Conservation (phyloP, 1,140 invertebrate genomes). For the Littorina saxatilis region DNA sequence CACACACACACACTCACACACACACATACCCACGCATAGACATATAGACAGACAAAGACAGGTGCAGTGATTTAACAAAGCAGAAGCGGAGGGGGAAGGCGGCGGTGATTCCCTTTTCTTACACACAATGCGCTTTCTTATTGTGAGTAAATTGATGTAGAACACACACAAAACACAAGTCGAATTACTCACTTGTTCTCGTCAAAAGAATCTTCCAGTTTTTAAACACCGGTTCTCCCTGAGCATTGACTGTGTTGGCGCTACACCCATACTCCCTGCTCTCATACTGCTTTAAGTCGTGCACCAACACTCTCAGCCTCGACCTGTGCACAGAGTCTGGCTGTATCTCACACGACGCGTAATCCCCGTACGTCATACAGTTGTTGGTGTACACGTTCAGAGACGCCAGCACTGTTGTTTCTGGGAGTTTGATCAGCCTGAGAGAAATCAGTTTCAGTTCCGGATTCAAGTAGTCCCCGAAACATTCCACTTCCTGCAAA, state of each 20-base stretch:
- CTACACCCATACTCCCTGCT: constrained; percentile 27
- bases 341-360: neutral
- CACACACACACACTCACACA: constrained; percentile 15
- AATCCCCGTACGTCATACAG: constrained; percentile 20
- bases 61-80: neutral
- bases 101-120: too few species aligned
- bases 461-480: constrained; percentile 5
- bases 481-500: constrained; percentile 36
- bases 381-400: neutral
- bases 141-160: neutral
- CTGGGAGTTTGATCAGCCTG: neutral
- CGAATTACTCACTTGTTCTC: neutral
- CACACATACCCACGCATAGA: neutral
- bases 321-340: neutral
- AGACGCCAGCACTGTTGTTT: neutral
- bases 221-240: neutral
- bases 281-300: neutral
- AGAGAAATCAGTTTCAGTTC: constrained; percentile 23
- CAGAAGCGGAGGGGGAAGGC: neutral
- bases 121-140: too few species aligned
- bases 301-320: constrained; percentile 8
- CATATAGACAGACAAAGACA: neutral
- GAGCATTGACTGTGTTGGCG: neutral
- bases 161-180: too few species aligned
- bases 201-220: neutral